Evolutionary conservation across 2,113 vertebrate genomes (phyloP).

Genomic region (Panthera tigris): DNA sequence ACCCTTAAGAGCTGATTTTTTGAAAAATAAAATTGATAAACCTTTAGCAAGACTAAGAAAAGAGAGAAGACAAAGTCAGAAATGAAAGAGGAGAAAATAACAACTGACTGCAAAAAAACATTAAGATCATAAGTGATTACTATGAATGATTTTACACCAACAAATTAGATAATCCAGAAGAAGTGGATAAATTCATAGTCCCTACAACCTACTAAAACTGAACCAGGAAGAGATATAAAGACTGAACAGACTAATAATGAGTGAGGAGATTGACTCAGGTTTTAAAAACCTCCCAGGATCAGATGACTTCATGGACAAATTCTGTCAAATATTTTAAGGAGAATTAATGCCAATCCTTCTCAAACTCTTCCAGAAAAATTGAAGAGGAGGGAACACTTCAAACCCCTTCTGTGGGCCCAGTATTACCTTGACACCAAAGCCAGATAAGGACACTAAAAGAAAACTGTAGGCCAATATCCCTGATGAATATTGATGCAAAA

Average conservation of each 20-base stretch:
- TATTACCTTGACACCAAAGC: background rate
- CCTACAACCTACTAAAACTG: background rate
- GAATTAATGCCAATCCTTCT: background rate
- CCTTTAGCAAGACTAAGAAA: background rate
- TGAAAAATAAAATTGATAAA: background rate
- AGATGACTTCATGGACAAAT: background rate
- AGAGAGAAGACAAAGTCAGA: background rate
- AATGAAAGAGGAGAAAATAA: slow-evolving; percentile 4
- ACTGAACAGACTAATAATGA: background rate
- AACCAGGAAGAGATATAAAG: background rate
- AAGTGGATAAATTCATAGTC: background rate
- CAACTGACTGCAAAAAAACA: background rate
- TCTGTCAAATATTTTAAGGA: background rate
- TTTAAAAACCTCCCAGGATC: background rate
- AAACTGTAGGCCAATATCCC: background rate
- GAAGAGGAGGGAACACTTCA: background rate
- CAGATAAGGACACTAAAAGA: background rate
- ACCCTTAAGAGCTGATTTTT: background rate
- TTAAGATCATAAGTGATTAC: background rate
- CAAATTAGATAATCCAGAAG: background rate
- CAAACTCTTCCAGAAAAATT: background rate
- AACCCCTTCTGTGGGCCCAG: background rate
- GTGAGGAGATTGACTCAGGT: background rate
- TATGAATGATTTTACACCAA: background rate
- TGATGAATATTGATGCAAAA: background rate